These are phyloP conservation scores for Phacellophora camtschatica DNA, from an alignment of 30 jellyfish, hydroid and myxozoan genomes.

Conservation along the genomic window DNA sequence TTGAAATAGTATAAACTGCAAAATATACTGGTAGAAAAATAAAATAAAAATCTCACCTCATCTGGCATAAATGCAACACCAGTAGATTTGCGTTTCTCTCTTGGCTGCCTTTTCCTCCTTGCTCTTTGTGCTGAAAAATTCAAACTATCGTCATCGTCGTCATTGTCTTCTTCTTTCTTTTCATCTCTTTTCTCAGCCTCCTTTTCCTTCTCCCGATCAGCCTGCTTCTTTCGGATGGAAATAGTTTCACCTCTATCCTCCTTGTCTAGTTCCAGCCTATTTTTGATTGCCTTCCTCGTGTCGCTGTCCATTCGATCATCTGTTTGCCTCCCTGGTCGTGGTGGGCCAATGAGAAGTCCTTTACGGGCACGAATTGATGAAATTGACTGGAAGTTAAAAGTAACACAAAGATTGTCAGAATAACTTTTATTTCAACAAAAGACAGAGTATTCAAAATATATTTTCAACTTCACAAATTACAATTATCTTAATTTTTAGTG, in stretches of 20 bases:
- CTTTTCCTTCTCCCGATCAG: slow-evolving; percentile 53
- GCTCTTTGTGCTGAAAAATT: slow-evolving; percentile 77
- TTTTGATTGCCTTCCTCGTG: slow-evolving; percentile 7
- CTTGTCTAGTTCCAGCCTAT: slow-evolving; percentile 45
- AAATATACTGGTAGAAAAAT: no score
- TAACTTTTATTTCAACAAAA: no score
- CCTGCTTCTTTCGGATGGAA: slow-evolving; percentile 48
- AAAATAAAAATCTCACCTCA: slow-evolving; percentile 45
- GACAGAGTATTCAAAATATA: no score
- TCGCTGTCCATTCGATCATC: slow-evolving; percentile 55
- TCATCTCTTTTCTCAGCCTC: slow-evolving; percentile 62
- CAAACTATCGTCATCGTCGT: slow-evolving; percentile 59
- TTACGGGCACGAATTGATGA: slow-evolving; percentile 28
- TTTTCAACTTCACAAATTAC: no score
- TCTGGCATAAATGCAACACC: slow-evolving; percentile 95
- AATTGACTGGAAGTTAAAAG: neutral
- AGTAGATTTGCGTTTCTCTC: slow-evolving; percentile 88
- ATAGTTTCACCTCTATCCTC: slow-evolving; percentile 52
- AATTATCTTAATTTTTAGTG: no score
- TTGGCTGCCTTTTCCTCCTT: slow-evolving; percentile 53
- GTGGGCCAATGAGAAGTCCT: slow-evolving; percentile 25
- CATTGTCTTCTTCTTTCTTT: slow-evolving; percentile 46
- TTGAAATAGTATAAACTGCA: no score
- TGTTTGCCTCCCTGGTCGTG: slow-evolving; percentile 48
- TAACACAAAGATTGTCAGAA: no score